These are phyloP conservation scores for Pseudopleuronectes americanus DNA, from an alignment of 2,797 vertebrate species.

Conservation along the genomic window DNA sequence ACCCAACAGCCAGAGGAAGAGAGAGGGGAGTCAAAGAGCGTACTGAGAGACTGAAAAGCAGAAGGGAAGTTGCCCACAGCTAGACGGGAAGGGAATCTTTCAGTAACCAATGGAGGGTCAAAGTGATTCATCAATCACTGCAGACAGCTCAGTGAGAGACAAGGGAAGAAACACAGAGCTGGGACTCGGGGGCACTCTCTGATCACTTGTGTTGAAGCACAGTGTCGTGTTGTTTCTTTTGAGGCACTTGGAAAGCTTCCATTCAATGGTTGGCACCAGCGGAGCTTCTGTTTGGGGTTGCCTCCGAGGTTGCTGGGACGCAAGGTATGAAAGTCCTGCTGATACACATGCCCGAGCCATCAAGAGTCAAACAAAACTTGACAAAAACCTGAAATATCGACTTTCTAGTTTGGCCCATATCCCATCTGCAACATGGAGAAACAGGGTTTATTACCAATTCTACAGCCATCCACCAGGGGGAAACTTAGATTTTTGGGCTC, in stretches of 20 bases:
- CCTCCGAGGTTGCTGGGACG: neutral
- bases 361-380: too few relatives aligned
- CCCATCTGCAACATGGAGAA: too few relatives aligned
- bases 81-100: slow-evolving; percentile 47
- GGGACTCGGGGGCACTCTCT: slow-evolving; percentile 30
- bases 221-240: slow-evolving; percentile 31
- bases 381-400: too few relatives aligned
- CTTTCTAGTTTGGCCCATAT: too few relatives aligned
- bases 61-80: slow-evolving; percentile 59
- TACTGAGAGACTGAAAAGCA: slow-evolving; percentile 37
- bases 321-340: too few relatives aligned
- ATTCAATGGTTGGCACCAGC: slow-evolving; percentile 21
- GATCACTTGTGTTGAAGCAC: slow-evolving; percentile 42
- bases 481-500: neutral
- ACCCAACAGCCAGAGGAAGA: slow-evolving; percentile 36
- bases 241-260: slow-evolving; percentile 21
- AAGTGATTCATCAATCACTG: slow-evolving; percentile 75
- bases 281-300: slow-evolving; percentile 22
- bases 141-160: slow-evolving; percentile 46
- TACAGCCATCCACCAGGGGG: neutral
- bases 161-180: slow-evolving; percentile 26
- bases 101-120: slow-evolving; percentile 62
- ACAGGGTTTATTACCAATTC: too few relatives aligned
- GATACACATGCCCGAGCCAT: too few relatives aligned
- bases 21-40: slow-evolving; percentile 41